Percentiles rank a stretch among this genome's conserved stretches.
These are phyloP conservation scores for Hypercompe scribonia DNA, from an alignment of 2,888 invertebrate species.

Conservation along the genomic window DNA sequence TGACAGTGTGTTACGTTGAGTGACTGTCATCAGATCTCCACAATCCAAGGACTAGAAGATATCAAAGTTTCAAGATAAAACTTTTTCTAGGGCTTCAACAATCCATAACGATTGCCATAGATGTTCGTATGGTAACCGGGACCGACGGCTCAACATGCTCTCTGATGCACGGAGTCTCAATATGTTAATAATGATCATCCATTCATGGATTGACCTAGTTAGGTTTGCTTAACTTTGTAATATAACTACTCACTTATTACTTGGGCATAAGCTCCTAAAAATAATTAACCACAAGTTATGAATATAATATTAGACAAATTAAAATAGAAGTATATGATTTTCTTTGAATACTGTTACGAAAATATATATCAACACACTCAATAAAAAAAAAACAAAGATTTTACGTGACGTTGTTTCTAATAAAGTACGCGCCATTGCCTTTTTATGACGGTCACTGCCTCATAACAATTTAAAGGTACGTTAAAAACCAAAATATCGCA, in stretches of 20 bases:
- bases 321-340: background rate
- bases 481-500: conserved; percentile 36
- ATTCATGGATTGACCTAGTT: background rate
- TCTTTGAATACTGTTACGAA: background rate
- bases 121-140: background rate
- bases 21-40: no score
- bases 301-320: background rate
- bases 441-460: conserved; percentile 56
- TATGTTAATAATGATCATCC: background rate
- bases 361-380: background rate
- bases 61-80: background rate
- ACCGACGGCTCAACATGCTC: background rate
- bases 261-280: background rate
- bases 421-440: conserved; percentile 37
- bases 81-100: no score
- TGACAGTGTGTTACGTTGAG: no score
- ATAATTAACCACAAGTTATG: background rate
- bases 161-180: background rate
- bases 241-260: background rate
- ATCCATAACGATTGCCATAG: no score
- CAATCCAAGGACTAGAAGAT: background rate
- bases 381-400: conserved; percentile 12
- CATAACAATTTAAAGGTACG: conserved; percentile 42
- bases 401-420: conserved; percentile 19
- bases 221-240: no score